Conservation (phyloP, 2,888 invertebrate species). For the Ochropleura plecta region DNA sequence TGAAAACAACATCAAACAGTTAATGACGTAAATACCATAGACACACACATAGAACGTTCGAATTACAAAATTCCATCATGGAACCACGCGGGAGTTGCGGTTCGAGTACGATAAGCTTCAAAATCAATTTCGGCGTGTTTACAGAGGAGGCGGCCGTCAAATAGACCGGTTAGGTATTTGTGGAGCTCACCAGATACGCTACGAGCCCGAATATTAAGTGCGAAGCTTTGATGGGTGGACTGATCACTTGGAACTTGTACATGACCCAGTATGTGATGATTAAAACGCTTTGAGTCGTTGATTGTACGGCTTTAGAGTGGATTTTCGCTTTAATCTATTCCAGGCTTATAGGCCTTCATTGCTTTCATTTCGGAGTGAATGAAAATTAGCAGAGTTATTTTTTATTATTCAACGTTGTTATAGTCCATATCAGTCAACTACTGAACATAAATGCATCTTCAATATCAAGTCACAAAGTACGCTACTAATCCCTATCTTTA, state of each 20-base stretch:
- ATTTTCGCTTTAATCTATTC: constrained; percentile 8
- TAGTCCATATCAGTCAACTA: background rate
- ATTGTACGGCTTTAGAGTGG: constrained; percentile 12
- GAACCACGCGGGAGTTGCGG: constrained; percentile 53
- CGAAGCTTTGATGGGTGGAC: constrained; percentile 58
- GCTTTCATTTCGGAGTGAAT: background rate
- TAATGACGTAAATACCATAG: constrained; percentile 56
- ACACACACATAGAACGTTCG: constrained; percentile 49
- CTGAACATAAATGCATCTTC: background rate
- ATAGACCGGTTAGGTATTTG: constrained; percentile 74
- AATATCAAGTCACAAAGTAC: background rate
- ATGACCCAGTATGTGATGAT: constrained; percentile 39
- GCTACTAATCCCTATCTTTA: background rate
- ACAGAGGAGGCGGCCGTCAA: constrained; percentile 77
- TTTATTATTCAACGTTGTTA: background rate
- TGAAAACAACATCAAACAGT: constrained; percentile 51
- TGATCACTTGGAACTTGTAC: constrained; percentile 61
- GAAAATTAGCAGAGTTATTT: background rate
- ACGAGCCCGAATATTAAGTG: constrained; percentile 61
- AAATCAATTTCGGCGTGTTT: constrained; percentile 86
- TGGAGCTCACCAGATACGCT: constrained; percentile 54
- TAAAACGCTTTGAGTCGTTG: constrained; percentile 33
- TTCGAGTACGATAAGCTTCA: constrained; percentile 80
- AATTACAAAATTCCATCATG: constrained; percentile 75
- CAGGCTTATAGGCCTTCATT: background rate